phyloP scores from a whole-genome alignment of 2,888 invertebrate species.

The Drosophila suboccidentalis region DNA sequence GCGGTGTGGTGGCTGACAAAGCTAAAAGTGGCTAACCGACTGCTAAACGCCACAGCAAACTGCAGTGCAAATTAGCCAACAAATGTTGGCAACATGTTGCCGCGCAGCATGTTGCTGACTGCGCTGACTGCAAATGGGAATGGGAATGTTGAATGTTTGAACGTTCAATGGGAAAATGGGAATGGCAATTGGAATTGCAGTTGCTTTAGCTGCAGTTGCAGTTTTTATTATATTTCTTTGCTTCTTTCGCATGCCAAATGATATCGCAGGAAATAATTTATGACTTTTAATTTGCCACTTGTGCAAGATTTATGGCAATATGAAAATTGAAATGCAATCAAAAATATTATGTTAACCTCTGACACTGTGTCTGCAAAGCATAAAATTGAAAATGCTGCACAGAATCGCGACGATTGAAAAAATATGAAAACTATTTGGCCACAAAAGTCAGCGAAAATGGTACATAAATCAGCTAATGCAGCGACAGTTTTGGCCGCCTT shows the following conservation, averaged over 20 bases:
- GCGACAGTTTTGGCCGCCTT: slow-evolving; percentile 52
- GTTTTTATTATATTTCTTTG: slow-evolving; percentile 6
- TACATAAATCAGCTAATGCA: slow-evolving; percentile 55
- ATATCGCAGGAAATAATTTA: slow-evolving; percentile 71
- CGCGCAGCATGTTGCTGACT: slow-evolving; percentile 56
- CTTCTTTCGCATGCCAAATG: slow-evolving; percentile 44
- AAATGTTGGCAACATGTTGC: slow-evolving; percentile 63
- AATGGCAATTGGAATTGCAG: slow-evolving; percentile 45
- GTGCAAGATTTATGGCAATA: slow-evolving; percentile 71
- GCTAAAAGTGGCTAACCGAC: slow-evolving; percentile 32
- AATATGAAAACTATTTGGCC: slow-evolving; percentile 19
- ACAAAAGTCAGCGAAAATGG: slow-evolving; percentile 14
- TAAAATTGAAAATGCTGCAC: slow-evolving; percentile 31
- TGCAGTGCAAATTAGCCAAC: slow-evolving; percentile 66
- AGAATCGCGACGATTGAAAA: slow-evolving; percentile 31
- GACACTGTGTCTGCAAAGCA: slow-evolving; percentile 48
- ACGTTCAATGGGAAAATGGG: slow-evolving; percentile 14
- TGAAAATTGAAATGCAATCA: slow-evolving; percentile 80
- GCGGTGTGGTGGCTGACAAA: slow-evolving; percentile 2
- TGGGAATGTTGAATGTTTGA: slow-evolving; percentile 16
- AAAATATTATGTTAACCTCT: slow-evolving; percentile 81
- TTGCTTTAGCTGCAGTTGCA: slow-evolving; percentile 32
- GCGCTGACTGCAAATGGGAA: slow-evolving; percentile 20
- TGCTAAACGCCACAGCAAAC: slow-evolving; percentile 23
- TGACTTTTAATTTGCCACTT: slow-evolving; percentile 81